Conservation (phyloP, 1,140 invertebrate species). For the Muscidifurax raptorellus region DNA sequence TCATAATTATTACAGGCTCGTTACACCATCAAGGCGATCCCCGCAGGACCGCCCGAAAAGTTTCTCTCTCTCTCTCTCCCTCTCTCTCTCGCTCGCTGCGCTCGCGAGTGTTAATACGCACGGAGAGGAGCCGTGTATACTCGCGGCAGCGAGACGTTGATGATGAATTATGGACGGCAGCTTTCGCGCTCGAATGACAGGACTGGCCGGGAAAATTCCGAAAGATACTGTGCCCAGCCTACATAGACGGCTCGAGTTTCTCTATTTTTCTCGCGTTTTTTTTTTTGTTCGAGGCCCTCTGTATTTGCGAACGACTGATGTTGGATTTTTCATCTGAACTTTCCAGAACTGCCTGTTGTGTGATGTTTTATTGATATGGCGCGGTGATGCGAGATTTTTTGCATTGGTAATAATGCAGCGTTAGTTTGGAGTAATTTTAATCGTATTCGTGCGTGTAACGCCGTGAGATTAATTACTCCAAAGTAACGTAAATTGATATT, state of each 20-base stretch:
- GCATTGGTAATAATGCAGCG: not conserved
- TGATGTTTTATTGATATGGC: not conserved
- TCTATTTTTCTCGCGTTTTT: not conserved
- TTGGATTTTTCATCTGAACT: not conserved
- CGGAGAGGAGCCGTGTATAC: not conserved
- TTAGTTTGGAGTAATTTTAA: not conserved
- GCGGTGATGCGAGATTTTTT: not conserved
- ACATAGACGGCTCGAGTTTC: not conserved
- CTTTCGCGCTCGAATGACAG: not conserved
- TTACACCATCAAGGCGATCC: constrained; percentile 55
- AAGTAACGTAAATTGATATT: not conserved
- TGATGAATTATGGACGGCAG: constrained; percentile 38
- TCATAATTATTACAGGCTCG: constrained; percentile 69
- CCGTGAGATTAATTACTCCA: not conserved
- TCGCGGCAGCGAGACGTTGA: constrained; percentile 22
- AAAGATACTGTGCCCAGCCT: not conserved
- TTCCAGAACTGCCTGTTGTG: too few relatives aligned
- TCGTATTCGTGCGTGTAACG: not conserved
- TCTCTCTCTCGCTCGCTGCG: not conserved
- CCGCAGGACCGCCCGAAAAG: constrained; percentile 53
- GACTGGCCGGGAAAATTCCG: constrained; percentile 8
- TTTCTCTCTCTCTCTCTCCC: constrained; percentile 13
- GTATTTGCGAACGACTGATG: too few relatives aligned
- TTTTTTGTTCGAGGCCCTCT: not conserved
- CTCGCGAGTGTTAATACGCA: constrained; percentile 7